Conservation (phyloP, 2,113 vertebrate genomes). For the Cichladusa arquata region DNA sequence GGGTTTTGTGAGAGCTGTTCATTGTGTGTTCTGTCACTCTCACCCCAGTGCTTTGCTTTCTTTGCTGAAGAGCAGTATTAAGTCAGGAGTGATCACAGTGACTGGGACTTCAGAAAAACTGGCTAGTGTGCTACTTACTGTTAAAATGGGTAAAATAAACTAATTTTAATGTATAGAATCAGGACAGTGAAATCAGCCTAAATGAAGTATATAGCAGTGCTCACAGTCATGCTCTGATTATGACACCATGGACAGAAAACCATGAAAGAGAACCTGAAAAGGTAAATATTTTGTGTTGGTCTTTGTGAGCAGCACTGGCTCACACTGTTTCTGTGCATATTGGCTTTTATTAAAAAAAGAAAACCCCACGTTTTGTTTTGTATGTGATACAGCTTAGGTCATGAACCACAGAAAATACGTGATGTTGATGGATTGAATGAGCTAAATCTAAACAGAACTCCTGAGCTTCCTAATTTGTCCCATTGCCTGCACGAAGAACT, state of each 20-base stretch:
- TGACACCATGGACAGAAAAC: not conserved
- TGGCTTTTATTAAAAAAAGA: not conserved
- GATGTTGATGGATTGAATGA: not conserved
- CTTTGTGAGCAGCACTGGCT: not conserved
- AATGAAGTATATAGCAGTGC: not conserved
- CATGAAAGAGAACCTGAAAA: not conserved
- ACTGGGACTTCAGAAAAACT: not conserved
- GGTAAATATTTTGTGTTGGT: not conserved
- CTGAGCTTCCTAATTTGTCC: not conserved
- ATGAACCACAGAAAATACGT: not conserved
- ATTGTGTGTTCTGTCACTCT: not conserved
- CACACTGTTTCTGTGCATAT: rapidly evolving
- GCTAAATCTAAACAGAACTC: not conserved
- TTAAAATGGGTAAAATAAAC: not conserved
- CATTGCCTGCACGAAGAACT: not conserved
- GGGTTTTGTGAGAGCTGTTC: not conserved
- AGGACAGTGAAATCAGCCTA: not conserved
- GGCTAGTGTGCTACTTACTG: not conserved
- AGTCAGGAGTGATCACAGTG: not conserved
- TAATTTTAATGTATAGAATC: not conserved
- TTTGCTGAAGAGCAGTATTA: not conserved
- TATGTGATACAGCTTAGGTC: not conserved
- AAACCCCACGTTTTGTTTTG: not conserved
- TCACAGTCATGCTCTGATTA: not conserved
- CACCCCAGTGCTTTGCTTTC: not conserved